Evolutionary conservation across 2,888 invertebrate species (phyloP).

Genomic region (Tinea semifulvella): DNA sequence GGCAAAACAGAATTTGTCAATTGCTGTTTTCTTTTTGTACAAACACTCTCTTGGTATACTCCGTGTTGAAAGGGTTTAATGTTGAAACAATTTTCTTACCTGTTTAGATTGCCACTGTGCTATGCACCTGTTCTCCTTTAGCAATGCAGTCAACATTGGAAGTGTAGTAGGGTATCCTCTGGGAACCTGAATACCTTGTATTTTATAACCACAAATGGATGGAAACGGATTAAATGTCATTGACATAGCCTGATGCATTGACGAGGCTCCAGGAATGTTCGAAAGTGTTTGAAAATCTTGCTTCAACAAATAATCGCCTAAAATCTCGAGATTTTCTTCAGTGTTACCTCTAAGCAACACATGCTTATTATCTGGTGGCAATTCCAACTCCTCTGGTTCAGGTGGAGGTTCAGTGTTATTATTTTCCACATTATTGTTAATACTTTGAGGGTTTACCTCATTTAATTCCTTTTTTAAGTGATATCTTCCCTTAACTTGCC

Average conservation of each 20-base stretch:
- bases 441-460: neutral
- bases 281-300: constrained; percentile 44
- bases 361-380: neutral
- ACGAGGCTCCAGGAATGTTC: constrained; percentile 30
- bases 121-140: constrained; percentile 54
- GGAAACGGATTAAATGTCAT: too few species aligned
- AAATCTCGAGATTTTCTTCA: constrained; percentile 45
- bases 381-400: neutral
- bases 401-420: neutral
- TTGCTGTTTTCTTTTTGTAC: too few species aligned
- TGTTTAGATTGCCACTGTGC: constrained; percentile 73
- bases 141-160: too few species aligned
- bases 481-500: constrained; percentile 74
- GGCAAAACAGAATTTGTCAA: too few species aligned
- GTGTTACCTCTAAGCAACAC: constrained; percentile 29
- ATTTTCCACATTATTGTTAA: neutral
- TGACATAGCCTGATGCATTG: too few species aligned
- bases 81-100: constrained; percentile 33
- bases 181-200: too few species aligned
- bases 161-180: too few species aligned
- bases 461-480: constrained; percentile 55
- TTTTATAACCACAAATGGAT: too few species aligned
- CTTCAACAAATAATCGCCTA: constrained; percentile 47
- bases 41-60: too few species aligned
- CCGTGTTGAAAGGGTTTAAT: too few species aligned